These are phyloP conservation scores for Polyommatus iphigenia DNA, from an alignment of 2,888 invertebrate genomes.

Conservation along the genomic window DNA sequence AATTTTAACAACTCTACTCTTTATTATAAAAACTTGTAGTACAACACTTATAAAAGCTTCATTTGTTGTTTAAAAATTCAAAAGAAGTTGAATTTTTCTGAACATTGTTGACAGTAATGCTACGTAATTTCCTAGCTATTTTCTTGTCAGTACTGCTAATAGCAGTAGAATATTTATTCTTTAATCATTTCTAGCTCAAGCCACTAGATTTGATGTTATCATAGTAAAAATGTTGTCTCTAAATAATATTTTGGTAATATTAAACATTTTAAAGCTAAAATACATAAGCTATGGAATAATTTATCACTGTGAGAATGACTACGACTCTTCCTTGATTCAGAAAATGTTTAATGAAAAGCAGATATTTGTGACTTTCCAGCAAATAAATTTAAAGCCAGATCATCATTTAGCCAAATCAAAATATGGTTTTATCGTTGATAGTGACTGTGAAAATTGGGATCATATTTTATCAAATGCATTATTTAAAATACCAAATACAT, in stretches of 20 bases:
- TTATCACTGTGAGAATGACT: constrained; percentile 51
- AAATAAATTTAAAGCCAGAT: not conserved
- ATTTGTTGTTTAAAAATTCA: not conserved
- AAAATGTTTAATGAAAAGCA: constrained; percentile 50
- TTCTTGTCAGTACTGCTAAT: constrained; percentile 48
- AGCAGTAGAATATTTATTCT: not conserved
- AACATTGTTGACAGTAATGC: constrained; percentile 40
- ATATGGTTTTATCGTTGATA: constrained; percentile 57
- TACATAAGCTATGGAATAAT: constrained; percentile 53
- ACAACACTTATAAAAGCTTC: too few species aligned
- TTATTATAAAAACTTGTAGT: too few species aligned
- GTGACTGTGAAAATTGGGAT: constrained; percentile 57
- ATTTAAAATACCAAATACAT: constrained; percentile 54
- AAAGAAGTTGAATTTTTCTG: not conserved
- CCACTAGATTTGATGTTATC: not conserved
- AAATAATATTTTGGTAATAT: constrained; percentile 46
- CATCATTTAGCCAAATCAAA: constrained; percentile 43
- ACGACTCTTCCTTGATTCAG: constrained; percentile 45
- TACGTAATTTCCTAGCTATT: constrained; percentile 47
- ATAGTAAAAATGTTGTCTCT: constrained; percentile 40
- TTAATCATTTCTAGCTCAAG: not conserved
- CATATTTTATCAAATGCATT: constrained; percentile 43
- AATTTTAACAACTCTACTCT: too few species aligned
- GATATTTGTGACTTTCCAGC: constrained; percentile 43
- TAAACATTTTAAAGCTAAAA: constrained; percentile 59